phyloP scores from a whole-genome alignment of 2,113 vertebrate genomes.

The Mus spicilegus region DNA sequence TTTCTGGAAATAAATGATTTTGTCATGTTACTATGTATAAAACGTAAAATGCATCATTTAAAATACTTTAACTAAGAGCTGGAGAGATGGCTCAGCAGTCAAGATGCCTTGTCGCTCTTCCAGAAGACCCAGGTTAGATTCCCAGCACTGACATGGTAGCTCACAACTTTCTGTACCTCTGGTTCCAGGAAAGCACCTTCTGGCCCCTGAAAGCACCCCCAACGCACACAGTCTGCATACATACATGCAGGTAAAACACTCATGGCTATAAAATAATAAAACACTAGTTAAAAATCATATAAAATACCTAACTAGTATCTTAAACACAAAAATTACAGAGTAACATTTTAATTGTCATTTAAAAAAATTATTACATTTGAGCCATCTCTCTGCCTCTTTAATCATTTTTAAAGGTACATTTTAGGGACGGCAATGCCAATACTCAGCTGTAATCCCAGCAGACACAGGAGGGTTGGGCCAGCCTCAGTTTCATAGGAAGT shows the following conservation, averaged over 20 bases:
- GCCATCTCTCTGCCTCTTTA: not conserved
- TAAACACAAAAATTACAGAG: not conserved
- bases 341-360: not conserved
- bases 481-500: not conserved
- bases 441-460: no score
- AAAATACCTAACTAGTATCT: not conserved
- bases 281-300: not conserved
- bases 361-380: not conserved
- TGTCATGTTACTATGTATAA: not conserved
- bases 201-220: not conserved
- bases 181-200: not conserved
- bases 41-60: not conserved
- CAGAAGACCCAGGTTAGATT: not conserved
- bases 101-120: not conserved
- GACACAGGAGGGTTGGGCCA: not conserved
- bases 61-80: not conserved
- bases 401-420: not conserved
- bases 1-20: not conserved
- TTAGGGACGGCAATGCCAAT: no score
- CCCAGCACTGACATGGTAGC: not conserved
- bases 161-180: not conserved
- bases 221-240: not conserved
- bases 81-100: not conserved
- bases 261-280: not conserved
- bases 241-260: not conserved